Evolutionary conservation across 2,888 invertebrate species (phyloP), one percentile per base, ranked within the genome.

Genomic region (Ellobium chinense): DNA sequence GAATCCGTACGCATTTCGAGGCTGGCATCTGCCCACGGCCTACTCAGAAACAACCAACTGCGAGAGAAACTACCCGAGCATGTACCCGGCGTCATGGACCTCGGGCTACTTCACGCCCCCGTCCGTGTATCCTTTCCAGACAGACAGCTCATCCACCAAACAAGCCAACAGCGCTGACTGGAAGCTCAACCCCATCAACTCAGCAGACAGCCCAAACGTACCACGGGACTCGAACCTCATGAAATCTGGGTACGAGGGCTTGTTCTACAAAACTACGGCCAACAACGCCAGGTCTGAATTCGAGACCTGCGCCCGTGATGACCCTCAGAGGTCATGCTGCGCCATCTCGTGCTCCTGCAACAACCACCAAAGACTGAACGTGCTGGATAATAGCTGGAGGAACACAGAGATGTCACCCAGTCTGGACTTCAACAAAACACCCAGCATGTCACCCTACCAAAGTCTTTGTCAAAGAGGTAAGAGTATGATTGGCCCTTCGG

Each of bases 1-100:
- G 90, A 90, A 90, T 78, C 90, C 90, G 14, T 90, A 90, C 83
- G 87, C 89, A 66, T 88, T 90, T 83, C 87, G 90, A 60, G 88
- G 90, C 74, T 90, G 90, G 90, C 90, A 90, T 81, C 81, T 90
- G 77, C 90, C 90, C n/a, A 65, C 85, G 46, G 89, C 90, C 27
- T 90, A 90, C 78, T 84, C 88, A 31, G 89, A 90, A 81, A 85
- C 88, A 18, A 81, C 88, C 21, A 89, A 88, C 79, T 89, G 88
- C 83, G 90, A 90, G 75, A 81, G 90, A 70, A 88, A 88, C 83
- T 88, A 90, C 81, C 88, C 89, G 63, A 65, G 82, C 69, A 89
- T 90, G 88, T 90, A 90, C 80, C 83, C 85, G 37, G 85, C 89
- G 1, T 88, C 89, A 9, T 86, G 89, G 85, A 85, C 90, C n/a